These are phyloP conservation scores for Nomada ruficornis DNA, from an alignment of 2,888 invertebrate species.

Conservation along the genomic window DNA sequence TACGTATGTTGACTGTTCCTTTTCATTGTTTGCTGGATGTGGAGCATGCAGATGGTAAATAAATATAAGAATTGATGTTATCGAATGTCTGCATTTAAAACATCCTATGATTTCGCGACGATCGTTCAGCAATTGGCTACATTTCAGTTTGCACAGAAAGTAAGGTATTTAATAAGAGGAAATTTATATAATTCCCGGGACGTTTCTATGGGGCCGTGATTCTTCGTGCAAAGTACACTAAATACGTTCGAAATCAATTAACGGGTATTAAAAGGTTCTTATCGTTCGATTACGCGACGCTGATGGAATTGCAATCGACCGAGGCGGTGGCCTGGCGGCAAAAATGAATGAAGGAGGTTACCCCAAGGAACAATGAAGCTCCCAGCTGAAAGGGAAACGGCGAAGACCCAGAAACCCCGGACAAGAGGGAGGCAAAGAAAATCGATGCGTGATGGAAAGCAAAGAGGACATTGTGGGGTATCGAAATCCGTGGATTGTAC, in stretches of 20 bases:
- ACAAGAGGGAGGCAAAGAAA: constrained; percentile 30
- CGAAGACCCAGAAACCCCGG: constrained; percentile 45
- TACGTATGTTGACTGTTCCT: not conserved
- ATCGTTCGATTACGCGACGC: constrained; percentile 34
- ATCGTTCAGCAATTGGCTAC: no score
- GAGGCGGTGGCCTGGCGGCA: constrained; percentile 19
- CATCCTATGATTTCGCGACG: no score
- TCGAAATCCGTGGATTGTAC: constrained; percentile 50
- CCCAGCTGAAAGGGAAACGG: constrained; percentile 50
- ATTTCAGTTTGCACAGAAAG: no score
- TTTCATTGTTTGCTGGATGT: not conserved
- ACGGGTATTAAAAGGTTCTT: constrained; percentile 40
- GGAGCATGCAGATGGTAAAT: not conserved
- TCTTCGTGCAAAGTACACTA: not conserved
- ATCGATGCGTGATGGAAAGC: constrained; percentile 48
- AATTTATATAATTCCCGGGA: not conserved
- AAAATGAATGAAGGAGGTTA: constrained; percentile 40
- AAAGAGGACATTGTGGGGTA: constrained; percentile 48
- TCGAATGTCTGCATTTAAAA: no score
- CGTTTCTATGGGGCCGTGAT: not conserved
- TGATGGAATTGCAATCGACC: constrained; percentile 51
- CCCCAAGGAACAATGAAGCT: constrained; percentile 32
- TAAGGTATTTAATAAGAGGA: no score
- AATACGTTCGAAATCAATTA: constrained; percentile 29
- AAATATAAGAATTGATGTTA: not conserved